Evolutionary conservation across 2,797 vertebrate species (phyloP).

Genomic region (Aplochiton taeniatus): DNA sequence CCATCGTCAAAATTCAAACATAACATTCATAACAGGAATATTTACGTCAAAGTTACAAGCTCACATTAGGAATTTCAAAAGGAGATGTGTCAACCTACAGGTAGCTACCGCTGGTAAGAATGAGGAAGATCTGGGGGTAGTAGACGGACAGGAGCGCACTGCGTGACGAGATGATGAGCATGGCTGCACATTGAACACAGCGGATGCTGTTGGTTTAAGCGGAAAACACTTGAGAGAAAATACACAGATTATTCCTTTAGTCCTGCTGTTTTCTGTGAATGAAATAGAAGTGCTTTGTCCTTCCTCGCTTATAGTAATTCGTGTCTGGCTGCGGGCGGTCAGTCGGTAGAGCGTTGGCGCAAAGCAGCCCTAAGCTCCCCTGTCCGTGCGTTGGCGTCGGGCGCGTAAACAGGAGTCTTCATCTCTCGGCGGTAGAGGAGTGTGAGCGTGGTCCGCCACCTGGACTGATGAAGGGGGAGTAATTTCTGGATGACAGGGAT

Average conservation of each 20-base stretch:
- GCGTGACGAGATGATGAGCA: conserved; percentile 92
- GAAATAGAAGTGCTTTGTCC: conserved; percentile 56
- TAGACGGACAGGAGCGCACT: conserved; percentile 92
- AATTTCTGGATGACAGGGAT: conserved; percentile 67
- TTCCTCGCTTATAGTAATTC: conserved; percentile 45
- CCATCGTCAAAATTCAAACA: too few species aligned
- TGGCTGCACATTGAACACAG: conserved; percentile 80
- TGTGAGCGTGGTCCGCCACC: conserved; percentile 75
- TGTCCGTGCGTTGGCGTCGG: conserved; percentile 70
- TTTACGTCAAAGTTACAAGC: neutral
- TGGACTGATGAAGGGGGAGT: conserved; percentile 69
- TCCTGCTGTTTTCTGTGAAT: conserved; percentile 41
- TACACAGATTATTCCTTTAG: conserved; percentile 12
- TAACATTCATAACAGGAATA: too few species aligned
- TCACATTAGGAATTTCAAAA: neutral
- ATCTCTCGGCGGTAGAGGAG: conserved; percentile 78
- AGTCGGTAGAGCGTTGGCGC: conserved; percentile 68
- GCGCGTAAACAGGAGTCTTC: conserved; percentile 76
- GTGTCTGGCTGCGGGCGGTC: conserved; percentile 54
- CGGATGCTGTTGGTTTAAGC: conserved; percentile 51
- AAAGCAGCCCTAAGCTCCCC: conserved; percentile 75
- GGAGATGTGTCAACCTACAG: conserved; percentile 84
- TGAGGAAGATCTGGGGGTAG: conserved; percentile 97
- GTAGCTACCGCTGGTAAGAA: conserved; percentile 98
- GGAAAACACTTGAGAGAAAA: conserved; percentile 26